Base-by-base conservation (phyloP, 2,113 vertebrate genomes). In the Phrynosoma platyrhinos region DNA sequence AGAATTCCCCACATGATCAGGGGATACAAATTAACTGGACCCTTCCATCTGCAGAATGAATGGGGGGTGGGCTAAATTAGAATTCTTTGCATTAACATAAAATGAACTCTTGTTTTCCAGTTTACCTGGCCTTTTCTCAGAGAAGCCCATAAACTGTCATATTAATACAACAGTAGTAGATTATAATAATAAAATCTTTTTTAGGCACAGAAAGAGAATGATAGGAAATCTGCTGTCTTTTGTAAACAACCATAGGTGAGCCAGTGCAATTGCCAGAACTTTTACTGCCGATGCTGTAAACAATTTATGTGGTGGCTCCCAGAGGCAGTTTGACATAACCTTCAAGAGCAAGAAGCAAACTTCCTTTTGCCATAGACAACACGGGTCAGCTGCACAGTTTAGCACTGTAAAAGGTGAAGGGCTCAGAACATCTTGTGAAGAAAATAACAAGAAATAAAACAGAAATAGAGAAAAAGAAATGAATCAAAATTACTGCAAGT, bases 201-300 rank as follows among this genome's bases (percentile, higher is more conserved):
- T 83, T 82, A 75, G 13, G 52, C 32, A 82, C 2, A 83, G 10
- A n/a, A 68, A 20, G 90, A 71, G 8, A 78, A 1, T 76, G 55
- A 90, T 27, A 93, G 1, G 13, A 86, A 89, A 92, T 83, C 30
- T 1, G 25, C 64, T 21, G 72, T 40, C 86, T 93, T 90, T 82
- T 42, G 30, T 90, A 82, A 88, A 62, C n/a, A 74, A 82, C 14
- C 1, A 23, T 40, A 3, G 74, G 81, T 87, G 25, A 86, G 88
- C 77, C 90, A 87, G 52, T 21, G 64, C 78, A 93, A 86, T 20
- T 81, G 25, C 5, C 74, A 91, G 16, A 5, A 42, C 85, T 90
- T n/a, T 62, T 85, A 86, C 18, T 88, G 36, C 42, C 82, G 89
- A 91, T 94, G 84, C 8, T 91, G 5, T 62, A 77, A 71, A 78